These are phyloP conservation scores for Drosophila dives DNA, from an alignment of 2,888 invertebrate genomes.

Conservation along the genomic window DNA sequence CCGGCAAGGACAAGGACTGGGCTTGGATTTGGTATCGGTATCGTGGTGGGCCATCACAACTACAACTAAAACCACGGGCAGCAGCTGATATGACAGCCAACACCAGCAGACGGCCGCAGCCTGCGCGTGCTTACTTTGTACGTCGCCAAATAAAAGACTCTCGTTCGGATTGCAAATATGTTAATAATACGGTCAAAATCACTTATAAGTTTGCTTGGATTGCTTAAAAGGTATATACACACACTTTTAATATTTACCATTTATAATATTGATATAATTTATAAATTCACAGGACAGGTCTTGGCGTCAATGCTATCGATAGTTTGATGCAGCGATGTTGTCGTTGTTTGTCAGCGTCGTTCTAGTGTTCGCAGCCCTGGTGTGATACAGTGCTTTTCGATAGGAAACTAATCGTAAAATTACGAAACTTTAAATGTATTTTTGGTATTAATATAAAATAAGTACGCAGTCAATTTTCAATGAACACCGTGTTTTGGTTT, in stretches of 20 bases:
- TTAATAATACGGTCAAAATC: not conserved
- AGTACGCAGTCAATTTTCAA: not conserved
- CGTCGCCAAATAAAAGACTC: constrained; percentile 29
- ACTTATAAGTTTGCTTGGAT: not conserved
- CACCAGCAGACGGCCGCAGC: constrained; percentile 39
- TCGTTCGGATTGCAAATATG: not conserved
- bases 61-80: constrained; percentile 26
- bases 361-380: constrained; percentile 12
- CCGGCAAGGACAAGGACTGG: constrained; percentile 43
- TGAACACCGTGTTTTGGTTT: not conserved
- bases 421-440: not conserved
- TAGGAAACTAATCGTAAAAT: not conserved
- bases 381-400: constrained; percentile 2
- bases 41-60: constrained; percentile 42
- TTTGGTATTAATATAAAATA: not conserved
- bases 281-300: constrained; percentile 45
- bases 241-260: constrained; percentile 46
- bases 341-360: constrained; percentile 6
- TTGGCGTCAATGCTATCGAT: constrained; percentile 51
- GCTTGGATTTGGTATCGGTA: constrained; percentile 41
- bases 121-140: constrained; percentile 70
- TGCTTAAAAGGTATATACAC: not conserved
- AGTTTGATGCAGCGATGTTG: constrained; percentile 34
- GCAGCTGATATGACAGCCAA: constrained; percentile 63
- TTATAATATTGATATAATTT: constrained; percentile 42